Evolutionary conservation across 1,140 invertebrate species (phyloP), one percentile per base, ranked within the genome.

Genomic region (Drosophila leontia): DNA sequence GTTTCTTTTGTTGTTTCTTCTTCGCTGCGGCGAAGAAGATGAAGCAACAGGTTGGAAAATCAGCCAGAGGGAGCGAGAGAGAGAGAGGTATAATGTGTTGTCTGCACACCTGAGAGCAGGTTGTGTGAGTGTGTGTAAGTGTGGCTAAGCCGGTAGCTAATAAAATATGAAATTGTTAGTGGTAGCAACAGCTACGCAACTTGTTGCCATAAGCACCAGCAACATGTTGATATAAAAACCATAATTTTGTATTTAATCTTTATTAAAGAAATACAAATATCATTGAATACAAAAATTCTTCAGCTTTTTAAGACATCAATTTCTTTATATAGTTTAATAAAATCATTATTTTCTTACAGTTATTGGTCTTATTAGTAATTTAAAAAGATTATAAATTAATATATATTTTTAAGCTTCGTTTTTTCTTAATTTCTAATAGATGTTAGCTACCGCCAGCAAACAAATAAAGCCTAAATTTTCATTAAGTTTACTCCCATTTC

Each of bases 1-100:
- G 35, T 80, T 85, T 59, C 50, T 78, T 32, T 65, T 78, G 42
- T 42, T 56, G 37, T 62, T 56, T 70, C 60, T 68, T 70, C 60
- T 79, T 47, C 63, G 58, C 60, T 71, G 37, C 29, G 44, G 39
- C 53, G 32, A 60, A 39, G 44, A 71, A 71, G 72, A 75, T 90
- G 77, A 80, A 80, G 84, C 84, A 90, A 88, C 84, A 88, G 67
- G 56, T 60, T 48, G 47, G 63, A 67, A 60, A 75, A 60, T 37
- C 35, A 42, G 45, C 32, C 41, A 44, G 63, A 59, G 56, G 41
- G 48, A 72, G 65, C 9, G 23, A 39, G 23, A 23, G 23, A 23
- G 23, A 23, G 44, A 74, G 35, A 61, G 70, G 29, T 56, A 55
- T 37, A 3, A 3, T n/a, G 53, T 15, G 37, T 41, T 37, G 17